Base-by-base conservation (phyloP, 2,113 vertebrate species). In the Myxocyprinus asiaticus region DNA sequence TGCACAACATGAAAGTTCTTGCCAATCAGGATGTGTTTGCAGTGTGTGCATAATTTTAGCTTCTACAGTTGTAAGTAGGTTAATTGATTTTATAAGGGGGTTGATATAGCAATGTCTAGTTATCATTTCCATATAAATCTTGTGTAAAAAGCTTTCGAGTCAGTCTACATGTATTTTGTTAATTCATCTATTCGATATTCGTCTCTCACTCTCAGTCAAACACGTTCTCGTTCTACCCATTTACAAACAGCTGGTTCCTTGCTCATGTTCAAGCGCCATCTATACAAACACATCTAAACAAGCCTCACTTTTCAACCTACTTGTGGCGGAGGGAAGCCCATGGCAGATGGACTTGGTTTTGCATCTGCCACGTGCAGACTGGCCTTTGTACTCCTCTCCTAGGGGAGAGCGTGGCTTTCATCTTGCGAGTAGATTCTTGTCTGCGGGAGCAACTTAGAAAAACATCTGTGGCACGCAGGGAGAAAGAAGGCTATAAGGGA, bases 311-410 rank as follows among this genome's bases (percentile, higher is more conserved):
- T 33, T 33, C 22, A 33, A 33, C 96, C 95, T 96, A 95, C 95
- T 95, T 96, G 95, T 97, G 96, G 95, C 94, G 91, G 91, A 93
- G 92, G 87, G 95, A 65, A 96, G 95, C 95, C 95, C 94, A 95
- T 95, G 95, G 96, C 97, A 98, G 97, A 99, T 98, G 97, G 97
- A 97, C 96, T 92, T 93, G 95, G 94, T 95, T 33, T 95, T 95
- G 95, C 96, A 99, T 98, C 97, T 99, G 97, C 96, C 95, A 94
- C 93, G 93, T 94, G 95, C 96, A 97, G 95, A 95, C 95, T 95
- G 94, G 95, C 95, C 96, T 98, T 98, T 99, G 96, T 98, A 95
- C 95, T 97, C 91, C 94, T 97, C 94, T 98, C 96, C 94, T 96
- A 94, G 93, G 97, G 95, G 95, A 97, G 94, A 96, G 93, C 94